These are phyloP conservation scores for Bombycilla garrulus DNA, from an alignment of 2,113 vertebrate genomes.

Conservation along the genomic window DNA sequence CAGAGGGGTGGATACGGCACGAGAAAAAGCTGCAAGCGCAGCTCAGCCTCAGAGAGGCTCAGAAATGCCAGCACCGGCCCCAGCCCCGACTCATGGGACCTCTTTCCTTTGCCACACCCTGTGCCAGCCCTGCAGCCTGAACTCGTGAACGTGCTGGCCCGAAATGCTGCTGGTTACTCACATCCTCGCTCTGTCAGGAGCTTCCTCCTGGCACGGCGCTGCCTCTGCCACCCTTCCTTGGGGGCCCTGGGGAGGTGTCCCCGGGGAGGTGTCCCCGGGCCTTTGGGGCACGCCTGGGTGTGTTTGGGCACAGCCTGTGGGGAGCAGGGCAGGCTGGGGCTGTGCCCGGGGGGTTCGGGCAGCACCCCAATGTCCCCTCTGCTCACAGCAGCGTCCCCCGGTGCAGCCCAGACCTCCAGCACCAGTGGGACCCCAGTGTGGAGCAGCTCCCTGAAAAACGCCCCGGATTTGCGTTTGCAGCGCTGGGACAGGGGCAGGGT, in stretches of 20 bases:
- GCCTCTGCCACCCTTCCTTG: not conserved
- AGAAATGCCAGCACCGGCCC: accelerated
- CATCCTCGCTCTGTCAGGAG: not conserved
- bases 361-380: not conserved
- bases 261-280: not conserved
- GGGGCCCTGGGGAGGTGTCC: not conserved
- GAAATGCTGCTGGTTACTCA: not conserved
- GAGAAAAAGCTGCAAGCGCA: not conserved
- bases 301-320: not conserved
- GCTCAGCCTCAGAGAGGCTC: not conserved
- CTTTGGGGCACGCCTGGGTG: not conserved
- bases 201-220: not conserved
- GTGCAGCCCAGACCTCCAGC: accelerated
- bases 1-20: not conserved
- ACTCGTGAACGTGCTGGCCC: accelerated
- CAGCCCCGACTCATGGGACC: not conserved
- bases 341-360: not conserved
- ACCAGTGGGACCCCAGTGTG: accelerated
- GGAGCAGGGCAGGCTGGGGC: not conserved
- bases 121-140: not conserved
- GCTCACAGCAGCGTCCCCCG: not conserved
- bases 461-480: accelerated
- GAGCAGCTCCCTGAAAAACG: not conserved
- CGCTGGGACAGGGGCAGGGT: accelerated
- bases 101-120: not conserved